Base-by-base conservation (phyloP, 2,797 vertebrate genomes). In the Helicolenus hilgendorfi region DNA sequence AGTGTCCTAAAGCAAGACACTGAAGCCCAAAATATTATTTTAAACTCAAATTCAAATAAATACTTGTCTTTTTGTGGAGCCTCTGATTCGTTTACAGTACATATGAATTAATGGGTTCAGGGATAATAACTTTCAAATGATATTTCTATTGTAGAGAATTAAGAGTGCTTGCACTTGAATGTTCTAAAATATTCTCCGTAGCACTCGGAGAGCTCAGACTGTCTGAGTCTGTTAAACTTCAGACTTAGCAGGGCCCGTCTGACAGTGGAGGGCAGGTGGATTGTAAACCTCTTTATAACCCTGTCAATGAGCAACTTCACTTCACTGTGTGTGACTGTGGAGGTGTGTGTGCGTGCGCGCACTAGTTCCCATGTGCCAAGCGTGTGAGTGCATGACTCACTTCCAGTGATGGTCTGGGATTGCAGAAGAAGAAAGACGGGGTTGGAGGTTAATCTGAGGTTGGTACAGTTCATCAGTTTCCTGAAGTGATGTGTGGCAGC, bases 391-490 rank as follows among this genome's bases (percentile, higher is more conserved):
- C 80, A 77, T 91, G 91, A 88, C 89, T 95, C 92, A 90, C 89
- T 93, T 81, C 77, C 84, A 58, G 86, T 91, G 91, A 94, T 94
- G 80, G 75, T 89, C 74, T 72, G 85, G 91, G 92, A 94, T 93
- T 84, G 79, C 77, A 89, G 80, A 35, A 73, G 81, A 94, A 95
- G 95, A 89, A 86, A 94, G 59, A 70, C 4, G n/a, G 84, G 93
- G 88, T 63, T 63, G 70, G 55, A 95, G 96, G 96, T 97, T 97
- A 95, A 96, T 97, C 94, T 92, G 87, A 90, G 89, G 94, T 88
- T 67, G 84, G 88, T 84, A 85, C 90, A 96, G 87, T 89, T 97
- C 88, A 95, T 95, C 92, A 94, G 95, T 94, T 94, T 91, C 88
- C 80, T 83, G 18, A 1, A 91, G 89, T 85, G 94, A 96, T 94